Evolutionary conservation across 2,797 vertebrate species (phyloP).

Genomic region (Myotis planiceps): DNA sequence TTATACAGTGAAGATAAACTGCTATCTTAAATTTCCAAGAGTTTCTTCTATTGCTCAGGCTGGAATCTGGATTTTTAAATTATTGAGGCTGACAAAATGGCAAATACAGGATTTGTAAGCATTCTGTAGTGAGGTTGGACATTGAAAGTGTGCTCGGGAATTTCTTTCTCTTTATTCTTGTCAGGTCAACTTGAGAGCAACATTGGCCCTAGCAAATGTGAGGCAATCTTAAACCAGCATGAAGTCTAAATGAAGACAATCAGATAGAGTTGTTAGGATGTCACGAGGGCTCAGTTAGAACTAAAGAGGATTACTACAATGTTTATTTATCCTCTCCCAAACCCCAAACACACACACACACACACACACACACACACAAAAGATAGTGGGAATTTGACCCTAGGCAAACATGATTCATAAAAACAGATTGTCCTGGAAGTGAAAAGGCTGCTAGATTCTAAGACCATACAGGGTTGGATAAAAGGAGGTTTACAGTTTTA

Average conservation of each 20-base stretch:
- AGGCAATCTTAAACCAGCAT: background rate
- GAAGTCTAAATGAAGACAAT: background rate
- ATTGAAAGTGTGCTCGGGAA: background rate
- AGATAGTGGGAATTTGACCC: background rate
- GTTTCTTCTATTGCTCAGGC: conserved; percentile 13
- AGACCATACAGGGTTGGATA: background rate
- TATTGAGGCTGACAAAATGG: background rate
- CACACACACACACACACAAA: background rate
- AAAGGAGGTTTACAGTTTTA: background rate
- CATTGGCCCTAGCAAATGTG: background rate
- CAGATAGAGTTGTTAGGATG: background rate
- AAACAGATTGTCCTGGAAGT: background rate
- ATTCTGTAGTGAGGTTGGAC: background rate
- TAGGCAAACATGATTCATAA: background rate
- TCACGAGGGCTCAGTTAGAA: background rate
- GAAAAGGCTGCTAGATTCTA: background rate
- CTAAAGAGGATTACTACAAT: background rate
- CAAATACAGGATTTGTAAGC: background rate
- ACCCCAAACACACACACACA: background rate
- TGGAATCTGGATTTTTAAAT: conserved; percentile 44
- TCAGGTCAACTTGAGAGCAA: background rate
- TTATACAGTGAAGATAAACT: conserved; percentile 9
- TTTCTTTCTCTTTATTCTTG: background rate
- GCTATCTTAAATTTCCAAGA: conserved; percentile 52
- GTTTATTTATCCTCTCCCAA: background rate